Evolutionary conservation across 2,113 vertebrate genomes (phyloP).

Genomic region (Hucho hucho): DNA sequence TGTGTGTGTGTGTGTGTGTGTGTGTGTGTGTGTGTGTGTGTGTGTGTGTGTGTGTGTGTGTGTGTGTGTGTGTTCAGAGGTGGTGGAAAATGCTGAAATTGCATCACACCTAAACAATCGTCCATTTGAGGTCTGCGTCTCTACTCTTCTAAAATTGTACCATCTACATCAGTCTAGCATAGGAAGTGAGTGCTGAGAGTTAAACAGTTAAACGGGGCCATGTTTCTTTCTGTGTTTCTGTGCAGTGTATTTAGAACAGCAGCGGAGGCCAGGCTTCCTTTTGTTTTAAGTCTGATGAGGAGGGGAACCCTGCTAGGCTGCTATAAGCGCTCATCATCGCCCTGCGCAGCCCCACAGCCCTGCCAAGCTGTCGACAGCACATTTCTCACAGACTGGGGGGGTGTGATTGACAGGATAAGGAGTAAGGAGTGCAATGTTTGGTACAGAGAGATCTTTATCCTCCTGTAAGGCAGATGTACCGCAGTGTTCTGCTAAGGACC

Average conservation of each 20-base stretch:
- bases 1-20: too few species aligned
- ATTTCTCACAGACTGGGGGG: conserved; percentile 36
- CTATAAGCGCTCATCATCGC: conserved; percentile 63
- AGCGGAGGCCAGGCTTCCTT: conserved; percentile 45
- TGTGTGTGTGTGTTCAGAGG: too few species aligned
- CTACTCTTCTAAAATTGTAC: too few species aligned
- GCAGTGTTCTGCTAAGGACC: not conserved
- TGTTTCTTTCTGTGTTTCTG: not conserved
- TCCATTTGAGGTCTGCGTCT: too few species aligned
- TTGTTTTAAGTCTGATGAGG: conserved; percentile 68
- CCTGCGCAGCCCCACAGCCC: conserved; percentile 38
- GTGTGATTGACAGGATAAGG: conserved; percentile 64
- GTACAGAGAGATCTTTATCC: conserved; percentile 34
- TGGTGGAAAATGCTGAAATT: too few species aligned
- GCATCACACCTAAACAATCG: not conserved
- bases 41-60: too few species aligned
- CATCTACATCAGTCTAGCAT: conserved; percentile 18
- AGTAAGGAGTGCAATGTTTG: conserved; percentile 8
- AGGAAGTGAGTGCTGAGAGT: conserved; percentile 19
- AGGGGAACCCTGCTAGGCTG: conserved; percentile 66
- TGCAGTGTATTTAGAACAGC: conserved; percentile 58
- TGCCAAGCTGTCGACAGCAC: conserved; percentile 58
- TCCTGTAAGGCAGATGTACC: not conserved
- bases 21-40: too few species aligned
- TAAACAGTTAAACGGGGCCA: conserved; percentile 17